These are phyloP conservation scores for Eupeodes corollae DNA, from an alignment of 1,140 invertebrate genomes.

Conservation along the genomic window DNA sequence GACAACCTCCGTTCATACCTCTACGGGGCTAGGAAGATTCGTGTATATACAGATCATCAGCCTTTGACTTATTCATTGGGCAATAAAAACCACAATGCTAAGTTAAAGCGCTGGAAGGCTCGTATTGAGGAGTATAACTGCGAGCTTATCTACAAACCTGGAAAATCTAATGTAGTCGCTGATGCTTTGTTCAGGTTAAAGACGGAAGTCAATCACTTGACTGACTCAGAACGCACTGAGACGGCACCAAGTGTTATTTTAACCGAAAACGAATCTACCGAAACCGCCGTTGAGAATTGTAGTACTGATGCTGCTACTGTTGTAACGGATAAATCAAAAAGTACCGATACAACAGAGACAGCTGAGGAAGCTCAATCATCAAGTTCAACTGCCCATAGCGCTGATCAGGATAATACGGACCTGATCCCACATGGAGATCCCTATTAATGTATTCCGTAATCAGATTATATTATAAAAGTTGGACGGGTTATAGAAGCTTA, in stretches of 20 bases:
- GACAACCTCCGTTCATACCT: no score
- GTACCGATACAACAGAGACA: slow-evolving; percentile 3
- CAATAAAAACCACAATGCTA: slow-evolving; percentile 25
- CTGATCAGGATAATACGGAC: neutral
- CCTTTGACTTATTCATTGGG: slow-evolving; percentile 30
- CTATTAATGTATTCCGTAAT: slow-evolving; percentile 1
- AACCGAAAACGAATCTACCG: no score
- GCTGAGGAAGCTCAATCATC: neutral
- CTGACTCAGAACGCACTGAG: no score
- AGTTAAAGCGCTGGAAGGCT: slow-evolving; percentile 30
- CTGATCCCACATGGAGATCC: slow-evolving; percentile 2
- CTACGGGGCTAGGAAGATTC: slow-evolving; percentile 12
- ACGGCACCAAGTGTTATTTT: no score
- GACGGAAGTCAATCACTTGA: no score
- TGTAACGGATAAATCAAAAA: no score
- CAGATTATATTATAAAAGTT: slow-evolving; percentile 4
- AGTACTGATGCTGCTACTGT: no score
- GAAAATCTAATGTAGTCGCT: no score
- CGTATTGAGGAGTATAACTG: no score
- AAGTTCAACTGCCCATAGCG: neutral
- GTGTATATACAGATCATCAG: slow-evolving; percentile 13
- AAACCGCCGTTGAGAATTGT: no score
- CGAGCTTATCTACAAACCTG: no score
- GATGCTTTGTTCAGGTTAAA: no score
- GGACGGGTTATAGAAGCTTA: neutral